These are phyloP conservation scores for Ciconia boyciana DNA, from an alignment of 2,113 vertebrate genomes.

Conservation along the genomic window DNA sequence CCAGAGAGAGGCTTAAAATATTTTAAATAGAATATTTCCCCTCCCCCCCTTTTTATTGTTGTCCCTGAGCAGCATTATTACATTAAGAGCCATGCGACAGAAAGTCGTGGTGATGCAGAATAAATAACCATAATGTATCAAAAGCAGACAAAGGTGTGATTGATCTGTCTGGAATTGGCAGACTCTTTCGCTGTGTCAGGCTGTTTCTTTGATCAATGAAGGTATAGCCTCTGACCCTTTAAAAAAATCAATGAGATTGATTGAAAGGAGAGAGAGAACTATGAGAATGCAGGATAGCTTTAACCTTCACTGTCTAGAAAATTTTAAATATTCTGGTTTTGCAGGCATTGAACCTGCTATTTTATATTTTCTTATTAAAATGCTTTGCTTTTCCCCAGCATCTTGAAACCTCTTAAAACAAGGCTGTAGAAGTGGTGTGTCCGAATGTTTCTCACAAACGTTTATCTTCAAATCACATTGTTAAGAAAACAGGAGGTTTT, in stretches of 20 bases:
- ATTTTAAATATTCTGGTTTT: constrained; percentile 43
- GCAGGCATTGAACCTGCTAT: not conserved
- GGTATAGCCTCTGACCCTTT: constrained; percentile 85
- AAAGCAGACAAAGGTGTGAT: constrained; percentile 84
- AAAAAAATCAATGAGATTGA: constrained; percentile 88
- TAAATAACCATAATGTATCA: constrained; percentile 86
- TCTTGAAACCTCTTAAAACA: constrained; percentile 8
- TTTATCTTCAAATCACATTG: not conserved
- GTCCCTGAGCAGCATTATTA: constrained; percentile 22
- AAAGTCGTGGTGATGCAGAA: constrained; percentile 76
- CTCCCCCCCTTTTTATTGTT: not conserved
- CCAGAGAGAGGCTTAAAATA: constrained; percentile 13
- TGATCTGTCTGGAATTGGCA: constrained; percentile 89
- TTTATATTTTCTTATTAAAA: constrained; percentile 25
- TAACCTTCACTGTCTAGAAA: constrained; percentile 77
- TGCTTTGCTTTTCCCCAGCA: not conserved
- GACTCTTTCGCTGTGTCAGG: constrained; percentile 85
- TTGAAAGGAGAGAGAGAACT: constrained; percentile 79
- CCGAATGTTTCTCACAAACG: not conserved
- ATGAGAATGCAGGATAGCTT: constrained; percentile 76
- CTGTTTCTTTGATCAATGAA: constrained; percentile 87
- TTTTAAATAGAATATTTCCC: constrained; percentile 17
- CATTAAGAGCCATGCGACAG: constrained; percentile 69
- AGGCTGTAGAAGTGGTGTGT: not conserved
- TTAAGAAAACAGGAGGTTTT: not conserved